Evolutionary conservation across 2,888 invertebrate genomes (phyloP), one percentile per base, ranked within the genome.

Genomic region (Zhuqinia jingwanae): DNA sequence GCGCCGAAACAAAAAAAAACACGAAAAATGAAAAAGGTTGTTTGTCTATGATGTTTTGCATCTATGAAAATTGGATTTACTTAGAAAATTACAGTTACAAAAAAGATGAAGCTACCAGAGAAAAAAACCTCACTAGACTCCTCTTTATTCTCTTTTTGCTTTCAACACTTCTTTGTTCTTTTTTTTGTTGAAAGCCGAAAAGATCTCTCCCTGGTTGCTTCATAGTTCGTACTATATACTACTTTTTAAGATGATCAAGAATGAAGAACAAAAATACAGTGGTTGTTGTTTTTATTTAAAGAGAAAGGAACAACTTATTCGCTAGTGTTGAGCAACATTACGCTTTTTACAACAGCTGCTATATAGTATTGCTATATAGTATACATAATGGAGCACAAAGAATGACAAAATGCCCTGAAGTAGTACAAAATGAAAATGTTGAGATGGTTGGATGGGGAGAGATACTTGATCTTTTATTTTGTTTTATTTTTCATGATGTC

Each of bases 31-130:
- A n/a, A n/a, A n/a, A n/a, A n/a, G n/a, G 22, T 45, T 68, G 22
- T 45, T 42, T 68, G 42, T 68, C n/a, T 68, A 13, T 68, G 45
- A 45, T 68, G 42, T 68, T 68, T 68, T 68, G 68, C 45, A 45
- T 45, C 45, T 15, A n/a, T 68, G 42, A 45, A 68, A 65, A 68
- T 68, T 68, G 68, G 68, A 68, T 68, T n/a, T 68, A 68, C 36
- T 65, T 65, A 17, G 63, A 65, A 65, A 65, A 65, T 65, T 65
- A 36, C 63, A 3, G 13, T 25, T 60, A 60, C 60, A 60, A 60
- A 60, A 60, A 27, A 60, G 27, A 60, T 25, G 30, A 22, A 8
- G 63, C 36, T 30, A 36, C 17, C 30, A 65, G 36, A 65, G 36
- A 65, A 36, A 65, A 36, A n/a, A 60, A 60, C 13, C 25, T 11